A percentile compares a stretch with the other conserved stretches of the same genome.
Conservation (phyloP, 2,888 invertebrate genomes). For the Cybosia mesomella region DNA sequence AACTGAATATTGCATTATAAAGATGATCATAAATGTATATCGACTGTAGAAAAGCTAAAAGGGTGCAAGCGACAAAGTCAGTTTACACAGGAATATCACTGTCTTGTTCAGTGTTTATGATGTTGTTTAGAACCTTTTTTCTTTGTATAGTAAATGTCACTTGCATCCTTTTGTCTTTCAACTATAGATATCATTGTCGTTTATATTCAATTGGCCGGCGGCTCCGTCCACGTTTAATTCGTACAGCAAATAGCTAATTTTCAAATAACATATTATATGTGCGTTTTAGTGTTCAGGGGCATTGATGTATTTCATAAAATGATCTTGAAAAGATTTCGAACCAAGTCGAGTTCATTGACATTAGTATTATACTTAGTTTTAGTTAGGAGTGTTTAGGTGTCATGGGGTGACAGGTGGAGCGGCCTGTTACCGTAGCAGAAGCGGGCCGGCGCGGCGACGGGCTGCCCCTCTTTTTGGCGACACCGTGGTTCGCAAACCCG, state of each 20-base stretch:
- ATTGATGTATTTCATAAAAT: conserved; percentile 6
- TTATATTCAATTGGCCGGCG: neutral
- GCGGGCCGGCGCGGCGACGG: too few relatives aligned
- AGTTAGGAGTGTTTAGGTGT: too few relatives aligned
- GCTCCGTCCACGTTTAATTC: neutral
- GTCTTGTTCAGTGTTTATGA: too few relatives aligned
- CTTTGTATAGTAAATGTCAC: neutral
- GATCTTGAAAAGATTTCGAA: conserved; percentile 21
- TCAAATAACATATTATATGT: conserved; percentile 1
- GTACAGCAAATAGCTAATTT: neutral
- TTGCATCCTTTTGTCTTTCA: neutral
- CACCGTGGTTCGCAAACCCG: too few relatives aligned
- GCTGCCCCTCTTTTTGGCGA: too few relatives aligned
- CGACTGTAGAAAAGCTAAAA: neutral
- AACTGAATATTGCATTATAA: conserved; percentile 1
- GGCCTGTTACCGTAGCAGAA: too few relatives aligned
- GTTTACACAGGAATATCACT: neutral
- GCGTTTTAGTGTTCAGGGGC: too few relatives aligned
- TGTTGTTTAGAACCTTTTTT: neutral
- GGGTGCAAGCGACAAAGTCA: neutral
- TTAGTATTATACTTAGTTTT: too few relatives aligned
- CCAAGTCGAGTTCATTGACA: conserved; percentile 1
- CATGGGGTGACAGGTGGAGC: too few relatives aligned
- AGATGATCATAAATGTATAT: too few relatives aligned
- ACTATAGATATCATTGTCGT: neutral